Conservation (phyloP, 2,113 vertebrate genomes). For the Poecile atricapillus region DNA sequence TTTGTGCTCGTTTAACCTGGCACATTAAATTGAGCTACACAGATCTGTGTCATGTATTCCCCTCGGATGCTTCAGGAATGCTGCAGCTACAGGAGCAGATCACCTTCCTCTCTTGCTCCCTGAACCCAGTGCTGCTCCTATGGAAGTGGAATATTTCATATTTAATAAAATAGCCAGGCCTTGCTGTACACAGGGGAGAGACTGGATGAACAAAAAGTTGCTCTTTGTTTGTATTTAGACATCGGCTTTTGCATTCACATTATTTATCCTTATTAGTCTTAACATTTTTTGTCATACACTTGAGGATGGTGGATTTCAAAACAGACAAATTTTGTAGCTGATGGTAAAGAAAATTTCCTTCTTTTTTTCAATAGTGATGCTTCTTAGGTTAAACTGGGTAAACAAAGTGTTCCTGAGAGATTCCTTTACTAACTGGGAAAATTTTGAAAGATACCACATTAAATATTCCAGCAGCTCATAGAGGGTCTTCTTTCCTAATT, state of each 20-base stretch:
- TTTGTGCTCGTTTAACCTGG: background rate
- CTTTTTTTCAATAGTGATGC: background rate
- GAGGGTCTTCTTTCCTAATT: background rate
- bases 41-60: background rate
- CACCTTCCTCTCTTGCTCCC: background rate
- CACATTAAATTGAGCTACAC: conserved; percentile 14
- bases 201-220: background rate
- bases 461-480: background rate
- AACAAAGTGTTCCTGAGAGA: background rate
- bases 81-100: background rate
- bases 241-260: background rate
- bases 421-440: background rate
- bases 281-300: background rate
- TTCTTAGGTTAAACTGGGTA: background rate
- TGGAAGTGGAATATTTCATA: background rate
- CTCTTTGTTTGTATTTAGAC: background rate
- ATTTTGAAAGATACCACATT: background rate
- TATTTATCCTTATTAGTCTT: background rate
- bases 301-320: background rate
- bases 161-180: background rate
- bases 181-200: background rate
- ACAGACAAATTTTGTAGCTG: background rate
- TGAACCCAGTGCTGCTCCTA: background rate
- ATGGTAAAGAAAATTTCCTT: background rate
- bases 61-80: background rate